phyloP scores from a whole-genome alignment of 1,140 invertebrate species.

The Drosophila pallidifrons region DNA sequence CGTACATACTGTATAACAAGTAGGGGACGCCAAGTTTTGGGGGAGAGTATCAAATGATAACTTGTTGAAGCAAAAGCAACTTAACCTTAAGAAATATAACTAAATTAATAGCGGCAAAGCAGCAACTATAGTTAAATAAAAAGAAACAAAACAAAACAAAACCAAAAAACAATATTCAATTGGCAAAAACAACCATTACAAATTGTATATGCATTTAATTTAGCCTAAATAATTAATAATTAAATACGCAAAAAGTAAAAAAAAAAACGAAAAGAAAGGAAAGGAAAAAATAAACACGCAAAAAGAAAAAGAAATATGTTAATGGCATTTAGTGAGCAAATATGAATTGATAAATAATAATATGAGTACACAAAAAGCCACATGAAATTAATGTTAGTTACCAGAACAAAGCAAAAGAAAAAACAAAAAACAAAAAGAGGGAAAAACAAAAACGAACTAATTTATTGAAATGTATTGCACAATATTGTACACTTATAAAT shows the following conservation, averaged over 20 bases:
- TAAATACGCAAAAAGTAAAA: slow-evolving; percentile 8
- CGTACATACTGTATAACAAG: slow-evolving; percentile 76
- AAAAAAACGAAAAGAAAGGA: slow-evolving; percentile 5
- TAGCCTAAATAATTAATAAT: slow-evolving; percentile 61
- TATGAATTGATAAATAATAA: slow-evolving; percentile 59
- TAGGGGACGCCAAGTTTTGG: slow-evolving; percentile 54
- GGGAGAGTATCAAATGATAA: slow-evolving; percentile 40
- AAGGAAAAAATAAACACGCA: slow-evolving; percentile 12
- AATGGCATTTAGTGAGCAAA: slow-evolving; percentile 62
- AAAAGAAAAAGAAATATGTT: slow-evolving; percentile 52
- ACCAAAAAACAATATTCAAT: slow-evolving; percentile 44
- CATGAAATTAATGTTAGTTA: slow-evolving; percentile 62
- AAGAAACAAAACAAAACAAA: background rate
- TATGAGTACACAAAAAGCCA: slow-evolving; percentile 44
- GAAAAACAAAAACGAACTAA: slow-evolving; percentile 71
- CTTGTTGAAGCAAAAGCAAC: slow-evolving; percentile 63
- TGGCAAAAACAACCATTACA: slow-evolving; percentile 68
- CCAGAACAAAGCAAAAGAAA: slow-evolving; percentile 31
- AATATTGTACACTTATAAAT: slow-evolving; percentile 78
- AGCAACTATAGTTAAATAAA: slow-evolving; percentile 73
- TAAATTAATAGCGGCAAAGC: slow-evolving; percentile 73
- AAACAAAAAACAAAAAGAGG: slow-evolving; percentile 31
- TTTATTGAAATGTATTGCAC: slow-evolving; percentile 83
- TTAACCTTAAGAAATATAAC: slow-evolving; percentile 57
- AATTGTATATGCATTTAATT: slow-evolving; percentile 82